These are phyloP conservation scores for Eupithecia abbreviata DNA, from an alignment of 2,888 invertebrate species.

Conservation along the genomic window DNA sequence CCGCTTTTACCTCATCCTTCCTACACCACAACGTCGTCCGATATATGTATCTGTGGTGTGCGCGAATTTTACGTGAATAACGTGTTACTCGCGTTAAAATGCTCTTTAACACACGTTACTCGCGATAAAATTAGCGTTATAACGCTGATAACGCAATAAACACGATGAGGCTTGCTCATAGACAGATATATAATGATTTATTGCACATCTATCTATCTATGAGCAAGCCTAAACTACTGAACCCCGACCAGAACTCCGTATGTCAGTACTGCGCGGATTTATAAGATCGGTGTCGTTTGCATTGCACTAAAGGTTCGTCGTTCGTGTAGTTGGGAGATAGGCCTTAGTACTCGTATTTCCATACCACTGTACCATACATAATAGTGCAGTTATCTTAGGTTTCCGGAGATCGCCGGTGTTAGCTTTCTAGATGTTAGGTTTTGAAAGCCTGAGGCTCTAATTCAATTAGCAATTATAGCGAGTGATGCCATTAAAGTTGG, in stretches of 20 bases:
- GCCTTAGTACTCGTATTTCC: not conserved
- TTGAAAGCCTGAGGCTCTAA: not conserved
- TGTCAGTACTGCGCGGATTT: not conserved
- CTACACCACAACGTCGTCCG: not conserved
- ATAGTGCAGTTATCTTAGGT: conserved; percentile 1
- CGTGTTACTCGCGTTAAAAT: too few relatives aligned
- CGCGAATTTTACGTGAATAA: too few relatives aligned
- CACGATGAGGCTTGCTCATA: too few relatives aligned
- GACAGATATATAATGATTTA: too few relatives aligned
- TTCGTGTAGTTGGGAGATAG: not conserved
- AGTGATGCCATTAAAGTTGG: conserved; percentile 6
- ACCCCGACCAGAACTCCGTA: not conserved
- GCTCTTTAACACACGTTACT: too few relatives aligned
- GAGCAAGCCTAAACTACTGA: not conserved
- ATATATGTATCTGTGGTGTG: not conserved
- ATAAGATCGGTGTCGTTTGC: not conserved
- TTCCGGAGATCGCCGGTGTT: not conserved
- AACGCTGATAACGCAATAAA: too few relatives aligned
- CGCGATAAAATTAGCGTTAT: too few relatives aligned
- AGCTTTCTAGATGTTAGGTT: conserved; percentile 3
- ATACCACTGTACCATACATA: not conserved
- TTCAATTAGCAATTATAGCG: conserved; percentile 7
- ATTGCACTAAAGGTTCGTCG: not conserved
- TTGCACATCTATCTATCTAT: too few relatives aligned
- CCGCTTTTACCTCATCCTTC: not conserved